Base-by-base conservation (phyloP, 2,797 vertebrate genomes). In the Octomys mimax region DNA sequence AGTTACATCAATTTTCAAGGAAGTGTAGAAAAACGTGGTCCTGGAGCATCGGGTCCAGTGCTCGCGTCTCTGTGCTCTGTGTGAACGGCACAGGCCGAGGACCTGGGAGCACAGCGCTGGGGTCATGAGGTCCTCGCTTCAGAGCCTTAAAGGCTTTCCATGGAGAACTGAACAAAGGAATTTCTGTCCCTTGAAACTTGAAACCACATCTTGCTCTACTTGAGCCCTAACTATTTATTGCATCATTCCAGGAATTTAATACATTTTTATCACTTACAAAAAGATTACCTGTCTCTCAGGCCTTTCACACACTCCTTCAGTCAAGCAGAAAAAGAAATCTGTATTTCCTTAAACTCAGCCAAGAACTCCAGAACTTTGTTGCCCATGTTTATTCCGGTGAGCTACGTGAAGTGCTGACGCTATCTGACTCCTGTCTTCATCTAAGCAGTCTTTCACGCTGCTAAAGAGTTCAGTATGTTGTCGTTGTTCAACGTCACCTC, bases 211-310 rank as follows among this genome's bases (percentile, higher is more conserved):
- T 86, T 86, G 70, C 68, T 94, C 71, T 95, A 13, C 26, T 52
- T 77, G 66, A 91, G 75, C 91, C 39, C 46, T 26, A 54, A 49
- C 66, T 94, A 85, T 93, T 88, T 95, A 82, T 82, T 96, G 33
- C 52, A 95, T 92, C 84, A 96, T 95, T 80, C 66, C 95, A 93
- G 88, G 57, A 86, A 96, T 39, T 94, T 82, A 85, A 95, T 75
- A 78, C 11, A 36, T 78, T 95, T 96, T 95, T 88, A 77, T 94
- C 79, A 75, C 75, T 94, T 73, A 61, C 31, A 89, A 78, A 84
- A 90, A 81, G 91, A n/a, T n/a, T 39, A 81, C 22, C 57, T 89
- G 33, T 84, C 90, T 78, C 39, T 33, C 89, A 89, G 96, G 79
- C 4, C 33, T 62, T 92, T 77, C 39, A 82, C 75, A 33, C 21